These are phyloP conservation scores for Dendropsophus ebraccatus DNA, from an alignment of 2,113 vertebrate species.

Conservation along the genomic window DNA sequence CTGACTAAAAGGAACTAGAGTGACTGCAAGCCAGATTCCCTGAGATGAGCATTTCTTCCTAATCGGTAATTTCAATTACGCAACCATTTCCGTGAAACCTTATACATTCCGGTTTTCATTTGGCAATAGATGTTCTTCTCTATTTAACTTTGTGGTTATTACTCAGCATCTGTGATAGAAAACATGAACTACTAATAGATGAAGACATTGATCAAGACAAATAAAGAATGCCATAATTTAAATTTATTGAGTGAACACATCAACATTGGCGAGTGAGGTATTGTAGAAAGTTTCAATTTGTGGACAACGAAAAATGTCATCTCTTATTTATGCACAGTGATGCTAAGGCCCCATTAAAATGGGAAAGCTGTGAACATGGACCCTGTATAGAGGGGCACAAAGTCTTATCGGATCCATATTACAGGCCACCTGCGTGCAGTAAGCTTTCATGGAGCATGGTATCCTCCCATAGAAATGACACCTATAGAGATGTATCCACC, in stretches of 20 bases:
- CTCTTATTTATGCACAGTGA: not conserved
- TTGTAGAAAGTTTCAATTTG: slow-evolving; percentile 72
- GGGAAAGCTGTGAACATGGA: not conserved
- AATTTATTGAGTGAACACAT: slow-evolving; percentile 75
- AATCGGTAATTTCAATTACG: slow-evolving; percentile 78
- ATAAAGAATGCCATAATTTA: slow-evolving; percentile 80
- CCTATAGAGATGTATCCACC: no score
- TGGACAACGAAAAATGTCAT: slow-evolving; percentile 60
- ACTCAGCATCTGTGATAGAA: slow-evolving; percentile 67
- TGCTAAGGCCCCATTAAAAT: not conserved
- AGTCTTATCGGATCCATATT: not conserved
- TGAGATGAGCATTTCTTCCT: slow-evolving; percentile 63
- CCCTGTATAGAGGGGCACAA: not conserved
- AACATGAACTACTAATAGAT: slow-evolving; percentile 80
- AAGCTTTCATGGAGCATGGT: not conserved
- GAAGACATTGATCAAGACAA: slow-evolving; percentile 83
- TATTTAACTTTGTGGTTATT: slow-evolving; percentile 71
- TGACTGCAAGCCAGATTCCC: slow-evolving; percentile 66
- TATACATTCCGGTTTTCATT: slow-evolving; percentile 72
- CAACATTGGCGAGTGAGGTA: not conserved
- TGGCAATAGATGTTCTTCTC: slow-evolving; percentile 68
- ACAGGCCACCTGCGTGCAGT: not conserved
- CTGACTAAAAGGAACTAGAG: slow-evolving; percentile 60
- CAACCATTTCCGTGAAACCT: slow-evolving; percentile 77
- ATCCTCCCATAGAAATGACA: no score